These are phyloP conservation scores for Anableps anableps DNA, from an alignment of 2,797 vertebrate species.

Conservation along the genomic window DNA sequence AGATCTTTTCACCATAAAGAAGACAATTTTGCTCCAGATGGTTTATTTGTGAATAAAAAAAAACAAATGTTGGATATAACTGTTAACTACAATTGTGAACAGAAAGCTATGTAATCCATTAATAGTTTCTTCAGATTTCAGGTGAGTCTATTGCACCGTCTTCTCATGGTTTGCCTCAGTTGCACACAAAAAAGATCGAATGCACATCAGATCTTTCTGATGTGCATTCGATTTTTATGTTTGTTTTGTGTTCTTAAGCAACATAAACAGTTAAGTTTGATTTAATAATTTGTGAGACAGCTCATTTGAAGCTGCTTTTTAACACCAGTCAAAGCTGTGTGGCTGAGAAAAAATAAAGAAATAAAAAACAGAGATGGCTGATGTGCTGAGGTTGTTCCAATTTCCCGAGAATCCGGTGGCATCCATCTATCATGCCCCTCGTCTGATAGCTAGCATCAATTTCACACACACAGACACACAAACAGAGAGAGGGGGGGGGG, in stretches of 20 bases:
- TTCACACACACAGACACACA: conserved; percentile 6
- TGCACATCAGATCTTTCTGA: too few relatives aligned
- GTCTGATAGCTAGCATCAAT: conserved; percentile 18
- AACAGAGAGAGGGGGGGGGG: too few relatives aligned
- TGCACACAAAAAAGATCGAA: neutral
- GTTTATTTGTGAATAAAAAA: too few relatives aligned
- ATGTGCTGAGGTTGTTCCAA: conserved; percentile 32
- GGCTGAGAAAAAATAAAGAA: conserved; percentile 6
- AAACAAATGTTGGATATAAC: too few relatives aligned
- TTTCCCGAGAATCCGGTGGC: conserved; percentile 29
- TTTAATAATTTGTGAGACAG: conserved; percentile 4
- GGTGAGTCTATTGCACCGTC: neutral
- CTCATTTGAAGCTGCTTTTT: conserved; percentile 7
- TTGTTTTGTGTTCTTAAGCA: neutral
- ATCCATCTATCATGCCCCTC: conserved; percentile 15
- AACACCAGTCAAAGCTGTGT: conserved; percentile 4
- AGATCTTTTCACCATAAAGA: too few relatives aligned
- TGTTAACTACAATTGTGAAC: too few relatives aligned
- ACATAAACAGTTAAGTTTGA: neutral
- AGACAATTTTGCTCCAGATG: too few relatives aligned
- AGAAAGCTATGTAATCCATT: too few relatives aligned
- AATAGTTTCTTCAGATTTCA: neutral
- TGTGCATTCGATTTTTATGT: neutral
- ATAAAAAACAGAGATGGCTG: neutral
- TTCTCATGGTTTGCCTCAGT: neutral